A percentile compares a stretch with the other conserved stretches of the same genome.
Evolutionary conservation across 2,888 invertebrate genomes (phyloP).

Genomic region (Amphiduros pacificus): DNA sequence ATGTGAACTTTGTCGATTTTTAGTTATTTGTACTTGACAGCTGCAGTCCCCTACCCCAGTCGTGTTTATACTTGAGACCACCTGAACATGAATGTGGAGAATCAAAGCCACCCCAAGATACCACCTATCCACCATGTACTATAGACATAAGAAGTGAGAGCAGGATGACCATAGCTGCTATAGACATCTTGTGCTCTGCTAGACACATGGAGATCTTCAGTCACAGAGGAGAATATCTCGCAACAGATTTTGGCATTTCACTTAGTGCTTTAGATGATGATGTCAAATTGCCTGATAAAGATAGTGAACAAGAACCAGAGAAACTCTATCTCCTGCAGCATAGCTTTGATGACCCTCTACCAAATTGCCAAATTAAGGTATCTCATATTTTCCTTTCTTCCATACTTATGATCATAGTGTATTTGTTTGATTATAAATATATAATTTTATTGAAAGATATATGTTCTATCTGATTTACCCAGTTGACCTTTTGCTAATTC

Average conservation of each 20-base stretch:
- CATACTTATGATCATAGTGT: no score
- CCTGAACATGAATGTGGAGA: no score
- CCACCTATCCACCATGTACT: no score
- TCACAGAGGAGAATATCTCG: background rate
- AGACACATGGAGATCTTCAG: slow-evolving; percentile 10
- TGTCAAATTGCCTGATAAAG: background rate
- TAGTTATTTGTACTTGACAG: no score
- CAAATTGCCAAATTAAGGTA: background rate
- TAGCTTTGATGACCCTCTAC: slow-evolving; percentile 8
- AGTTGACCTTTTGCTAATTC: background rate
- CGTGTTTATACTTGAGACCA: no score
- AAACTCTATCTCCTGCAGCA: slow-evolving; percentile 10
- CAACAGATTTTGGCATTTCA: background rate
- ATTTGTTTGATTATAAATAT: background rate
- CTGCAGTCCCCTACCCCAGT: no score
- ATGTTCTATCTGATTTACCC: background rate
- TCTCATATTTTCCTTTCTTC: no score
- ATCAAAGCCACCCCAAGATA: no score
- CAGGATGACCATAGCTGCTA: slow-evolving; percentile 4
- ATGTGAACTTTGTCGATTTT: no score
- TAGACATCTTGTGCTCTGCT: slow-evolving; percentile 9
- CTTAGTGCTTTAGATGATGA: background rate
- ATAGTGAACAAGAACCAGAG: background rate
- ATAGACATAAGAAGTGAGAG: no score
- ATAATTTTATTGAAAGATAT: no score